Evolutionary conservation across 37 sponge, comb jelly and placozoan species (phyloP), one percentile per base, ranked within the genome.

Genomic region (Aplysina aerophoba): DNA sequence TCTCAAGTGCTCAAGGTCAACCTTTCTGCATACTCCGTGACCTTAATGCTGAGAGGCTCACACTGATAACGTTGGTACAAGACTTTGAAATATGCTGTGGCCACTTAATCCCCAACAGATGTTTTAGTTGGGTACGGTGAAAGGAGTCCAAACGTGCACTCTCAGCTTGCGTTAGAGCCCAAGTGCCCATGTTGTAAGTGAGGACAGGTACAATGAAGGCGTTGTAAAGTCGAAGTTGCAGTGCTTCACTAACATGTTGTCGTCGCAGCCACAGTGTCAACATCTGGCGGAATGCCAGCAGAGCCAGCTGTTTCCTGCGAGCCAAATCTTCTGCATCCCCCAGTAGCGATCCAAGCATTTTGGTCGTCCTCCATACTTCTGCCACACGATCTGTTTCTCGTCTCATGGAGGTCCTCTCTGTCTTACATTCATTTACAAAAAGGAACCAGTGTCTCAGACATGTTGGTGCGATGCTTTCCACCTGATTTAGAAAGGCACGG

Each of bases 311-410:
- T 22, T 80, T 80, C 30, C 80, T 54, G 57, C 59, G 57, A 57
- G 80, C 58, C 59, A 50, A 30, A 54, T 55, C 80, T 53, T 80
- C 80, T 57, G 57, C 80, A n/a, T 80, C 80, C 24, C 80, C 80
- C 22, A 80, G 25, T 54, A 80, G 44, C n/a, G 80, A 80, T 56
- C 80, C 80, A 16, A 80, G 59, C 54, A 55, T 80, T 58, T 80
- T 80, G n/a, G 80, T 80, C 34, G 59, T 80, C 21, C 80, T 80
- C 80, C 80, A 80, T 25, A 80, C 59, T 56, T 80, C 80, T 80
- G 80, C 80, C 58, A 53, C n/a, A 55, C 80, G 80, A 36, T 80
- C 58, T 8, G 58, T 57, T 25, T 80, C 59, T 54, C 80, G 56
- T 54, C 59, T 57, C 59, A 80, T 5, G 28, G 57, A 57, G 25